These are phyloP conservation scores for Thereva nobilitata DNA, from an alignment of 2,888 invertebrate genomes.

Conservation along the genomic window DNA sequence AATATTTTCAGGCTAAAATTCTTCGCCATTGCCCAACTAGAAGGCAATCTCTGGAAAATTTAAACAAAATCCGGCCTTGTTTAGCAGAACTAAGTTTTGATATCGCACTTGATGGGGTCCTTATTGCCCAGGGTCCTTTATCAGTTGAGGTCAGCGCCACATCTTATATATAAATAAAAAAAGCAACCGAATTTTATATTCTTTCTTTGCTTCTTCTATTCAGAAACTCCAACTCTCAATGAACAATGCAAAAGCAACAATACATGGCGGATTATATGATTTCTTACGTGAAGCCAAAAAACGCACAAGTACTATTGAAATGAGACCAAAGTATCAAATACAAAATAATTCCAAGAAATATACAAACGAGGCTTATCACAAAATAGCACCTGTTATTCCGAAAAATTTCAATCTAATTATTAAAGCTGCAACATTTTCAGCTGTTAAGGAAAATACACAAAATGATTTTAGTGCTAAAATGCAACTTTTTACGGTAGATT, in stretches of 20 bases:
- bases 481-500: constrained; percentile 64
- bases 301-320: constrained; percentile 31
- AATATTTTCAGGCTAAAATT: constrained; percentile 51
- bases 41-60: constrained; percentile 54
- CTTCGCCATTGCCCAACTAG: constrained; percentile 53
- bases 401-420: constrained; percentile 78
- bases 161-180: constrained; percentile 20
- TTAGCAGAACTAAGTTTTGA: constrained; percentile 75
- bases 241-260: constrained; percentile 59
- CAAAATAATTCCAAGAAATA: constrained; percentile 42
- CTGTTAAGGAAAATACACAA: constrained; percentile 69
- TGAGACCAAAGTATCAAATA: constrained; percentile 33
- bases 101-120: constrained; percentile 73
- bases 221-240: constrained; percentile 58
- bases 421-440: constrained; percentile 71
- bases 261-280: constrained; percentile 60
- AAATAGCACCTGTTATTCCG: constrained; percentile 77
- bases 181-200: constrained; percentile 16
- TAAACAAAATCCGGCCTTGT: constrained; percentile 65
- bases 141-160: constrained; percentile 72
- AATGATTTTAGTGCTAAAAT: constrained; percentile 73
- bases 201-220: constrained; percentile 15
- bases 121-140: constrained; percentile 82
- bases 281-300: constrained; percentile 59
- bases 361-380: constrained; percentile 63